Evolutionary conservation across 2,888 invertebrate genomes (phyloP), one percentile per base, ranked within the genome.

Genomic region (Digitonthophagus gazella): DNA sequence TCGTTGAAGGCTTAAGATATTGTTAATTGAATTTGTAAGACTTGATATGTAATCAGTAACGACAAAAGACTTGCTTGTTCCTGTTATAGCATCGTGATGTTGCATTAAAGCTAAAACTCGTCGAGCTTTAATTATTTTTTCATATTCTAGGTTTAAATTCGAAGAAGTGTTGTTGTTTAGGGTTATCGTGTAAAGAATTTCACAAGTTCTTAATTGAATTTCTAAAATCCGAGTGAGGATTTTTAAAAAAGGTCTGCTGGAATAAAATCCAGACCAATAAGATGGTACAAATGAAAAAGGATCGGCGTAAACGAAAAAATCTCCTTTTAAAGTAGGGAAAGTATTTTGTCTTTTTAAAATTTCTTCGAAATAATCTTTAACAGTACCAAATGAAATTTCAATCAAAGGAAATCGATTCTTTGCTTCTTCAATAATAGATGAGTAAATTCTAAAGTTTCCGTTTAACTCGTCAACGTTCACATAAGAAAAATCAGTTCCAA

Each of bases 1-100:
- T 3, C 57, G 14, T 15, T 63, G 63, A 11, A 67, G 20, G 11
- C 18, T 55, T 18, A 15, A 19, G 22, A 63, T 15, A 54, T 58
- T 28, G 16, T 20, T n/a, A 3, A 64, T 64, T 63, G 55, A 22
- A n/a, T 67, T 16, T 3, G 55, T 18, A n/a, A 67, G 14, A 6
- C 20, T 67, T 54, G 64, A 56, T 14, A 63, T 55, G 22, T 64
- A 56, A 15, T 67, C 67, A 11, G 61, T 67, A 56, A 67, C 63
- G 11, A 67, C 67, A 20, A 55, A 64, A 2, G 54, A 63, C 58
- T 67, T 67, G 55, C 67, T 67, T 14, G 67, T 67, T n/a, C 67
- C 67, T 3, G 67, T 67, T 6, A 67, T 67, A 15, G 67, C 61
- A 19, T 67, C 67, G 64, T 67, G 67, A 63, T 67, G 67, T 55